Percentiles rank a stretch among this genome's conserved stretches.
Conservation (phyloP, 2,797 vertebrate genomes). For the Gambelia wislizenii region DNA sequence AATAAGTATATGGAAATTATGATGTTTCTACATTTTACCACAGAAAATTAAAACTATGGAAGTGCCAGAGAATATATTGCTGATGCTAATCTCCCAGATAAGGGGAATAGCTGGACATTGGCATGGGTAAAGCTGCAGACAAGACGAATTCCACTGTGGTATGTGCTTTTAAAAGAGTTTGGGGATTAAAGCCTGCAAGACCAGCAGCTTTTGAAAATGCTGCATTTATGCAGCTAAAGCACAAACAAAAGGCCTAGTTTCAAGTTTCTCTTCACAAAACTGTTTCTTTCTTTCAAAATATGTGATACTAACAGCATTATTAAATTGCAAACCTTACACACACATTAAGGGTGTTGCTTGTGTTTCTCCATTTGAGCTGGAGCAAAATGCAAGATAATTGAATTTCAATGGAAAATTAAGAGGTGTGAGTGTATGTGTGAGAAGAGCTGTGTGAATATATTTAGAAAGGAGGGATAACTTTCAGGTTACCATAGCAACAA, state of each 20-base stretch:
- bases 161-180: conserved; percentile 24
- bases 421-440: neutral
- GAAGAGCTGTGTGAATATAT: neutral
- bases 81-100: neutral
- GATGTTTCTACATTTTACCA: neutral
- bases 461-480: neutral
- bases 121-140: neutral
- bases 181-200: neutral
- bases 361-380: conserved; percentile 8
- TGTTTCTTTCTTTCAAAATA: neutral
- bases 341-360: neutral
- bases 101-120: neutral
- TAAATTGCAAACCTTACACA: neutral
- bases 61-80: neutral
- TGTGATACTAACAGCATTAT: conserved; percentile 28
- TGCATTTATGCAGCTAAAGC: conserved; percentile 35
- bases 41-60: neutral
- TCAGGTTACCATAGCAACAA: conserved; percentile 38
- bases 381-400: neutral
- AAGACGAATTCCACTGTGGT: neutral
- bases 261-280: conserved; percentile 37
- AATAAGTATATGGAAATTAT: neutral
- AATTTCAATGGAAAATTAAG: neutral
- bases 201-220: neutral
- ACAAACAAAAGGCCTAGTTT: conserved; percentile 2